phyloP scores from a whole-genome alignment of 2,888 invertebrate species.

The Heliconius erato region DNA sequence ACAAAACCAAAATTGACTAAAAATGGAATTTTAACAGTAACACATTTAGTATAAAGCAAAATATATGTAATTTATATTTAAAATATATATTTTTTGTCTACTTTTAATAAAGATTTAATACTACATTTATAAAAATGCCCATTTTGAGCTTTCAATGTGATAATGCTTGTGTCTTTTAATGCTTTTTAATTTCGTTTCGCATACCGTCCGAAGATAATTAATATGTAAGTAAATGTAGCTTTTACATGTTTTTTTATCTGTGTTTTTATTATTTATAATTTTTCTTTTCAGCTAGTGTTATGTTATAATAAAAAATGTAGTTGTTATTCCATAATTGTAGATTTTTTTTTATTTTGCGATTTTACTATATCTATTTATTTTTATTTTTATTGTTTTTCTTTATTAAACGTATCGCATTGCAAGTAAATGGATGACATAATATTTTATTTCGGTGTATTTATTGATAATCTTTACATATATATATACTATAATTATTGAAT shows the following conservation, averaged over 20 bases:
- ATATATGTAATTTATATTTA: not conserved
- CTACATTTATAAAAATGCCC: slow-evolving; percentile 70
- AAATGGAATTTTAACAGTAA: not conserved
- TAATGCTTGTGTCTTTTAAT: slow-evolving; percentile 72
- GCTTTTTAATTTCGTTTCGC: slow-evolving; percentile 70
- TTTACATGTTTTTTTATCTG: slow-evolving; percentile 35
- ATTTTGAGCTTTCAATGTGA: slow-evolving; percentile 76
- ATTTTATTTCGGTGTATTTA: no score
- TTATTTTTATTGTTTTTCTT: not conserved
- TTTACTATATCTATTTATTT: not conserved
- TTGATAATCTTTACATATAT: no score
- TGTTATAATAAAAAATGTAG: not conserved
- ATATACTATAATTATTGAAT: no score
- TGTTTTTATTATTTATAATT: slow-evolving; percentile 26
- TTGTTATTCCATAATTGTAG: not conserved
- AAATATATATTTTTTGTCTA: not conserved
- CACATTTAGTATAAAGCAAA: slow-evolving; percentile 9
- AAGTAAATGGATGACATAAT: no score
- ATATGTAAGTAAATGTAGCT: slow-evolving; percentile 62
- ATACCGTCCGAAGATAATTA: slow-evolving; percentile 60
- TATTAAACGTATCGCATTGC: no score
- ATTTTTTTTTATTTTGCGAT: slow-evolving; percentile 9
- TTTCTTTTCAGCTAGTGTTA: slow-evolving; percentile 32
- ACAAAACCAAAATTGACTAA: not conserved
- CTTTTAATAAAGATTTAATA: slow-evolving; percentile 43